Evolutionary conservation across 30 jellyfish, hydroid and myxozoan species (phyloP), one percentile per base, ranked within the genome.

Genomic region (Cassiopea xamachana): DNA sequence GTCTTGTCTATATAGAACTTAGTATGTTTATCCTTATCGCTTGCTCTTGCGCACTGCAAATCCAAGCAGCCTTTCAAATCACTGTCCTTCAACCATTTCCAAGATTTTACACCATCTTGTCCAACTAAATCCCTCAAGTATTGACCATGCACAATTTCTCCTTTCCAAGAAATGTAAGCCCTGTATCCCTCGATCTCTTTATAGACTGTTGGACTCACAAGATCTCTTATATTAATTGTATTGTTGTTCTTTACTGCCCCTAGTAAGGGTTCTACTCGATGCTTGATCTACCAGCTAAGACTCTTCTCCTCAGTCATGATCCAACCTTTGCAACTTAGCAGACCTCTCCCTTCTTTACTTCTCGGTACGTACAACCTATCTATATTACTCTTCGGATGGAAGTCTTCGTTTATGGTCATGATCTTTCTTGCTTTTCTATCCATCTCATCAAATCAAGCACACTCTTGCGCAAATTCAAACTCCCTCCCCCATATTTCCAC

Each of bases 401-500:
- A 27, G 39, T 27, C 39, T 27, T 27, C 39, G 39, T 27, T 27
- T 27, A 27, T 27, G 39, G 39, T 27, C 39, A 27, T 27, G 39
- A 27, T 27, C 39, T 27, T 27, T 27, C 39, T 27, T 27, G 39
- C 39, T 27, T 27, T 27, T 27, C 39, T 27, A 27, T 27, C 39
- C 39, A 60, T 18, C 91, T 60, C 83, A 81, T 64, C 82, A 61
- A 48, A 61, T 62, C 84, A 61, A 64, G 71, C 91, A 4, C 86
- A 82, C 19, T 44, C 3, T 7, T 60, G 18, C 83, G 7, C 90
- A 85, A 81, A 58, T 62, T 64, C 59, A 58, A 64, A 58, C 9
- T 81, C 61, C 90, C 86, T 55, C 86, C 86, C 60, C 90, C 87
- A 62, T 81, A 81, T 44, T 85, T 81, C 86, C 60, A n/a, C 84